Evolutionary conservation across 2,888 invertebrate species (phyloP).

Genomic region (Cinara cedri): DNA sequence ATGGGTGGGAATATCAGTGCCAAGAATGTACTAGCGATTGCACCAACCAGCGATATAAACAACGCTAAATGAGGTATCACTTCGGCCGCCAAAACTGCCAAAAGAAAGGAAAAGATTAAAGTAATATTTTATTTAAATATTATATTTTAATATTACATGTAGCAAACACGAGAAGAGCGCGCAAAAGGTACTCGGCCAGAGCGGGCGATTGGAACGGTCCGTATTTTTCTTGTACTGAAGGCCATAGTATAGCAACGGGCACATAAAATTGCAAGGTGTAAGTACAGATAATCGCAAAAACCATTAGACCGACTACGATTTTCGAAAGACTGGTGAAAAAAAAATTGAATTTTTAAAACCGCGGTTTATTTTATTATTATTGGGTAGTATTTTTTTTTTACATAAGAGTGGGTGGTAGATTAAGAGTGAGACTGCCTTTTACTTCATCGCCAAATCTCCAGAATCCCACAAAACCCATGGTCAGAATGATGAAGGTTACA

Average conservation of each 20-base stretch:
- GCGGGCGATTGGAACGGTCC: slow-evolving; percentile 68
- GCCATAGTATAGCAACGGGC: slow-evolving; percentile 88
- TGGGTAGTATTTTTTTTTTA: slow-evolving; percentile 54
- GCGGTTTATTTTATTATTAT: no score
- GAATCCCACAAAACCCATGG: slow-evolving; percentile 86
- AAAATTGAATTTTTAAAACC: not conserved
- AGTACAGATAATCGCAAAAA: slow-evolving; percentile 83
- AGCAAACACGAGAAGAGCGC: slow-evolving; percentile 75
- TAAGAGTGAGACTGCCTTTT: slow-evolving; percentile 85
- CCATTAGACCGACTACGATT: slow-evolving; percentile 82
- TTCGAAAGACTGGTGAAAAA: slow-evolving; percentile 75
- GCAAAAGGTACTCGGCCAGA: slow-evolving; percentile 73
- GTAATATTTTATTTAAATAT: not conserved
- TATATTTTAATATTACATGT: slow-evolving; percentile 72
- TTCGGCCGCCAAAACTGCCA: slow-evolving; percentile 81
- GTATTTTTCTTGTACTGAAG: slow-evolving; percentile 68
- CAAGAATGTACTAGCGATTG: slow-evolving; percentile 84
- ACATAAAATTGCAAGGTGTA: slow-evolving; percentile 91
- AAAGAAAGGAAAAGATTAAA: slow-evolving; percentile 41
- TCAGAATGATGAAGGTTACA: slow-evolving; percentile 78
- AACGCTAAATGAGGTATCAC: slow-evolving; percentile 83
- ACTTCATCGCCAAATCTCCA: slow-evolving; percentile 84
- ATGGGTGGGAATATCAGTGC: slow-evolving; percentile 88
- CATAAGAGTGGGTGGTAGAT: slow-evolving; percentile 68
- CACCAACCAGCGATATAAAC: slow-evolving; percentile 91